Base-by-base conservation (phyloP, 2,797 vertebrate species). In the Eurystomus glaucurus region DNA sequence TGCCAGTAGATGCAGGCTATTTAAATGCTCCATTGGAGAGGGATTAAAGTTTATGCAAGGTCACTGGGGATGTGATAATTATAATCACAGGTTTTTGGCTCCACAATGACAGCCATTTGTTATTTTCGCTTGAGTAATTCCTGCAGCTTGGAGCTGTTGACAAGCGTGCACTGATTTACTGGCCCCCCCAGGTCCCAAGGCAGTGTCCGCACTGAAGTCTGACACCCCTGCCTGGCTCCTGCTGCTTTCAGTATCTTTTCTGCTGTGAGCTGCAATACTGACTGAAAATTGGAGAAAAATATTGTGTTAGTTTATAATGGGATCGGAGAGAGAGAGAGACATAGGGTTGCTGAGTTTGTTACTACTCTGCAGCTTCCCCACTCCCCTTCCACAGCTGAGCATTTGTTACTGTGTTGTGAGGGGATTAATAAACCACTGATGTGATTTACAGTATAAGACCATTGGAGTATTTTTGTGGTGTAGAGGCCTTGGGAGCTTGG, bases 1-100 rank as follows among this genome's bases (percentile, higher is more conserved):
- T 94, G 98, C 95, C 97, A 98, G 96, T 98, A 98, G 98, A 98
- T 95, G 98, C 98, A 99, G 98, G 98, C 99, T 99, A 99, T 99
- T 99, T 99, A 99, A 99, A 99, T 99, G 99, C 99, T 99, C 99
- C 99, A 99, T 99, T 99, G 99, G 99, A 99, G 99, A 99, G 99
- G 99, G 99, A 99, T 99, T 99, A 99, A 99, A 99, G 99, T 99
- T 99, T 99, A 99, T 99, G 99, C 99, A 99, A 99, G 99, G 99
- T 99, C 99, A 99, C 99, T 99, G 99, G 99, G 99, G 99, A 99
- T 99, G 99, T 99, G 99, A 99, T 99, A 99, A 99, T 99, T 99
- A 99, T 99, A 99, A 99, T 99, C 99, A 99, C 99, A 99, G 99
- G 99, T 99, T 99, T 99, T 99, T 99, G 99, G 99, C 99, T 99